A percentile compares a stretch with the other conserved stretches of the same genome.
Conservation (phyloP, 2,888 invertebrate genomes). For the Dorcus parallelipipedus region DNA sequence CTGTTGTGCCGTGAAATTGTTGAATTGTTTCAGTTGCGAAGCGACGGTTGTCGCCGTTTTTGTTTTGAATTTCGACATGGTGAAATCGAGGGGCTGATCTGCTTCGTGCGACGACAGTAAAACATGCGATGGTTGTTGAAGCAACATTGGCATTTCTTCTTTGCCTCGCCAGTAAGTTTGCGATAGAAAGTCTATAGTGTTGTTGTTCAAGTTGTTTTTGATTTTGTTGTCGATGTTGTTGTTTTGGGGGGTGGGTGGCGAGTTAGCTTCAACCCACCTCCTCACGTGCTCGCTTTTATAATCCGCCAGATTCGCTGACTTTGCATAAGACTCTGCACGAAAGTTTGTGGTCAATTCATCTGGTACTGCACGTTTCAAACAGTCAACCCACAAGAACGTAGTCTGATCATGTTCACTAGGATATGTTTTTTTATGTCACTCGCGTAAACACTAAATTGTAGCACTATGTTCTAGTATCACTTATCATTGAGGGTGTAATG, state of each 20-base stretch:
- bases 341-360: not conserved
- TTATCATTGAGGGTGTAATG: constrained; percentile 20
- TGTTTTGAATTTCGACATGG: constrained; percentile 59
- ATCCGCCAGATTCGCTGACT: constrained; percentile 57
- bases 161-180: constrained; percentile 40
- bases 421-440: constrained; percentile 5
- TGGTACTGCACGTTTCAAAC: not conserved
- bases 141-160: constrained; percentile 60
- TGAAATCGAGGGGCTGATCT: constrained; percentile 72
- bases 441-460: constrained; percentile 3
- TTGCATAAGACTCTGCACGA: constrained; percentile 17
- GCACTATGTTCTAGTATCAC: constrained; percentile 13
- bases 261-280: constrained; percentile 58
- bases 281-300: constrained; percentile 57
- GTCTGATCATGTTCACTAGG: constrained; percentile 1
- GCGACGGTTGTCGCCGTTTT: constrained; percentile 42
- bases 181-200: constrained; percentile 52
- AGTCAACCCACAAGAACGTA: not conserved
- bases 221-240: constrained; percentile 41
- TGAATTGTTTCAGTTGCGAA: constrained; percentile 45
- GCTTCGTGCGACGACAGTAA: constrained; percentile 49
- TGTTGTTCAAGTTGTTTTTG: constrained; percentile 52
- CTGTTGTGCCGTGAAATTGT: constrained; percentile 40
- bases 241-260: constrained; percentile 52
- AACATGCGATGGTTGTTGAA: constrained; percentile 52